Evolutionary conservation across 2,888 invertebrate genomes (phyloP).

Genomic region (Melanophora roralis): DNA sequence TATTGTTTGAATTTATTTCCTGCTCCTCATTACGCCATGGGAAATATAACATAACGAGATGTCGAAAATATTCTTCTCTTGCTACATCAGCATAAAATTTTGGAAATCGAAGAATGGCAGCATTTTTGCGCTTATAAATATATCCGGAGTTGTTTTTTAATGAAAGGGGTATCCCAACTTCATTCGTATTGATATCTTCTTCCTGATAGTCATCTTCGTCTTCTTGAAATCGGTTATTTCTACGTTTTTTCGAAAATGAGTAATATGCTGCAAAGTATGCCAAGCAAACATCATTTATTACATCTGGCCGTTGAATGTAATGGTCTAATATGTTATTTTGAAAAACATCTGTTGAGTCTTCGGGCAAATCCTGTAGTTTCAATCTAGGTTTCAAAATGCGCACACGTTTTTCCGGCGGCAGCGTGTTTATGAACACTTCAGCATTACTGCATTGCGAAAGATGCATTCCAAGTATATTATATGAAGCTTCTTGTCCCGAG

Average conservation of each 20-base stretch:
- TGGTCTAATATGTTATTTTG: conserved; percentile 1
- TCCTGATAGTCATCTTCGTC: no score
- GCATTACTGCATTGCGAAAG: conserved; percentile 32
- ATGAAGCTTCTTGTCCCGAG: no score
- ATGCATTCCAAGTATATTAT: conserved; percentile 37
- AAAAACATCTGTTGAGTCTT: conserved; percentile 6
- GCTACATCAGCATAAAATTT: neutral
- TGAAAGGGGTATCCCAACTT: neutral
- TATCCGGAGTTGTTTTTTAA: neutral
- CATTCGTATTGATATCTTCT: neutral
- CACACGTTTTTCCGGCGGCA: conserved; percentile 8
- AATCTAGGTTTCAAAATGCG: neutral
- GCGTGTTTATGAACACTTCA: conserved; percentile 37
- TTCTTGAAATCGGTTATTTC: neutral
- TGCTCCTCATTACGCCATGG: neutral
- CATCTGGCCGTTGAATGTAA: conserved; percentile 16
- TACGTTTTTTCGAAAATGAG: neutral
- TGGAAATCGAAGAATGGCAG: conserved; percentile 2
- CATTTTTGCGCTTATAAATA: neutral
- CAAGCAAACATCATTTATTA: conserved; percentile 11
- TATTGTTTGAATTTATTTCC: neutral
- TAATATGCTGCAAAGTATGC: conserved; percentile 31
- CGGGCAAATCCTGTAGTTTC: neutral
- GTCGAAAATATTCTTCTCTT: conserved; percentile 1
- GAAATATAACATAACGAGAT: neutral